Percentiles rank a stretch among this genome's conserved stretches.
Evolutionary conservation across 30 jellyfish, hydroid and myxozoan species (phyloP).

Genomic region (Hydra vulgaris): DNA sequence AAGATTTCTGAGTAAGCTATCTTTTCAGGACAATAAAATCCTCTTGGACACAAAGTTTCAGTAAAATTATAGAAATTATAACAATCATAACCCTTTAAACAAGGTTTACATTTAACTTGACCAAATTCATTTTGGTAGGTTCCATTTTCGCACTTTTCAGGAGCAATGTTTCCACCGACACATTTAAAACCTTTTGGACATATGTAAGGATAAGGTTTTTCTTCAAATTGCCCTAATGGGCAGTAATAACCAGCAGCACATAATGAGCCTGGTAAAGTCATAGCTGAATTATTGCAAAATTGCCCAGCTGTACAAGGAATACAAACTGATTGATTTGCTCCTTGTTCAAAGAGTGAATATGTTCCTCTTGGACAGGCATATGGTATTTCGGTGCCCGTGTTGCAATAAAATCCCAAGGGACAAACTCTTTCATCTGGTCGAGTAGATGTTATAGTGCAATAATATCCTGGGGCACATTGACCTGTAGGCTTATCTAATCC

Average conservation of each 20-base stretch:
- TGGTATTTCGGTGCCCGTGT: slow-evolving; percentile 48
- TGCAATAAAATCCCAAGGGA: slow-evolving; percentile 64
- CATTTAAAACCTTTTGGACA: slow-evolving; percentile 90
- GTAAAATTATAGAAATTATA: slow-evolving; percentile 56
- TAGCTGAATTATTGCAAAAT: slow-evolving; percentile 68
- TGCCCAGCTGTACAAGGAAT: slow-evolving; percentile 64
- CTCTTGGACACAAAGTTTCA: slow-evolving; percentile 63
- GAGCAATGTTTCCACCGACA: slow-evolving; percentile 43
- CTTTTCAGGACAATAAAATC: slow-evolving; percentile 66
- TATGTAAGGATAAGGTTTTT: slow-evolving; percentile 38
- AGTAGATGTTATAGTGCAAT: slow-evolving; percentile 83
- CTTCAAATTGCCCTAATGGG: slow-evolving; percentile 67
- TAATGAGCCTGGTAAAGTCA: slow-evolving; percentile 42
- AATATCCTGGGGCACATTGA: slow-evolving; percentile 75
- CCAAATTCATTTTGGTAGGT: slow-evolving; percentile 78
- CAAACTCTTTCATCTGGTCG: slow-evolving; percentile 40
- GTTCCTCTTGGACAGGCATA: slow-evolving; percentile 75
- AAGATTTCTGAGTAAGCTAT: slow-evolving; percentile 48
- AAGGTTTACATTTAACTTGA: slow-evolving; percentile 38
- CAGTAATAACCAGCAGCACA: slow-evolving; percentile 76
- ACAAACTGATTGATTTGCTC: slow-evolving; percentile 39
- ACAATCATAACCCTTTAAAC: slow-evolving; percentile 70
- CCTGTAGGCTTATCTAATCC: slow-evolving; percentile 56
- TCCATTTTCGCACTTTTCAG: slow-evolving; percentile 76
- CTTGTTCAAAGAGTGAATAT: slow-evolving; percentile 43